Evolutionary conservation across 2,113 vertebrate species (phyloP).

Genomic region (Phocoena phocoena): DNA sequence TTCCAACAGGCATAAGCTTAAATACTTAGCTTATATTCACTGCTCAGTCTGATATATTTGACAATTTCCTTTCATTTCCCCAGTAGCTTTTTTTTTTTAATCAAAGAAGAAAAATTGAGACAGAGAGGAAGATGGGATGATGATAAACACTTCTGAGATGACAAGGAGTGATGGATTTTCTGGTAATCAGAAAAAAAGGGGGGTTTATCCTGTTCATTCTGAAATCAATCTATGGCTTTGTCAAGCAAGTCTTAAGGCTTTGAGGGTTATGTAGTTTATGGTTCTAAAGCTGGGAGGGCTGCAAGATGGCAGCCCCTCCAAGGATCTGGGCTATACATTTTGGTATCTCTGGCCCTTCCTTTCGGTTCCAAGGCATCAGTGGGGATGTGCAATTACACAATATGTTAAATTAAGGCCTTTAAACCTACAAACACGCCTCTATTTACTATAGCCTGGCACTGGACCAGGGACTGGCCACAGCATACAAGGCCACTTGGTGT

Average conservation of each 20-base stretch:
- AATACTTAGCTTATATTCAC: background rate
- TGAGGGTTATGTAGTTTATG: background rate
- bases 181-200: background rate
- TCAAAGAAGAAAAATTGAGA: background rate
- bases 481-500: background rate
- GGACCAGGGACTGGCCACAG: background rate
- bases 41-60: background rate
- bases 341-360: background rate
- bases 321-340: background rate
- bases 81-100: background rate
- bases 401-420: background rate
- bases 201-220: background rate
- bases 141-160: background rate
- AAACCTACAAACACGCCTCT: background rate
- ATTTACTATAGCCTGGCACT: background rate
- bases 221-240: background rate
- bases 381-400: background rate
- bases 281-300: background rate
- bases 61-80: background rate
- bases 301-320: background rate
- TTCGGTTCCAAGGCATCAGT: background rate
- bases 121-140: background rate
- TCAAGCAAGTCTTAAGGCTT: background rate
- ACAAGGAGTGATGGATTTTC: background rate
- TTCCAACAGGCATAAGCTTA: background rate